Evolutionary conservation across 2,888 invertebrate genomes (phyloP), one percentile per base, ranked within the genome.

Genomic region (Serrognathus titanus): DNA sequence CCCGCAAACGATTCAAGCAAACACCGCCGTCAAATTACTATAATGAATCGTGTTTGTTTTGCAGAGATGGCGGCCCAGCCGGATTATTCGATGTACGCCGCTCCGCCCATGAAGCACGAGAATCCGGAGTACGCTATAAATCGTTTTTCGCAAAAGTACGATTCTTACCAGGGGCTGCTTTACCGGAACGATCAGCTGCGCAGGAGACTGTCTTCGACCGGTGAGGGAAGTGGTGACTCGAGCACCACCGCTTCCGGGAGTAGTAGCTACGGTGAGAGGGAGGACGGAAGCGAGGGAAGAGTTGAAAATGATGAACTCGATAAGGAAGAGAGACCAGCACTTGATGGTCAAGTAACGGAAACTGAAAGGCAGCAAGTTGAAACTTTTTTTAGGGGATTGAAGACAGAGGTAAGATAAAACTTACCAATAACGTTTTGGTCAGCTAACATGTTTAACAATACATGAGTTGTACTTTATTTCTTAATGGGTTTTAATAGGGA

Each of bases 331-430:
- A 68, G 73, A 63, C 69, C 71, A 60, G 72, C 78, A 16, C 72
- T 78, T 4, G 75, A 79, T 57, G 80, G 80, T 49, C 77, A 78
- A 57, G 81, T 88, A 48, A 82, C 84, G 7, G 86, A 86, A 51
- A 75, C 80, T 58, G 88, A 89, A 71, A 80, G 86, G 51, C 81
- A 82, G 38, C 87, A 88, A 73, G 83, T 90, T 56, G 89, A 90
- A 73, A 83, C 85, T 53, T 88, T 88, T 73, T 88, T 88, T 69
- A 83, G 85, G 58, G 90, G 90, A 51, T 81, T 90, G 59, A 90
- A 90, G 72, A 89, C 91, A 0, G 87, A 88, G 75, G 86, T 83
- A 67, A 31, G 24, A 31, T 31, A 31, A 31, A 31, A 6, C 24
- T 3, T 20, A 20, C 20, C 20, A 20, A 20, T n/a, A n/a, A n/a